Percentiles rank a stretch among this genome's conserved stretches.
Conservation (phyloP, 1,140 invertebrate species). For the Diprion similis region DNA sequence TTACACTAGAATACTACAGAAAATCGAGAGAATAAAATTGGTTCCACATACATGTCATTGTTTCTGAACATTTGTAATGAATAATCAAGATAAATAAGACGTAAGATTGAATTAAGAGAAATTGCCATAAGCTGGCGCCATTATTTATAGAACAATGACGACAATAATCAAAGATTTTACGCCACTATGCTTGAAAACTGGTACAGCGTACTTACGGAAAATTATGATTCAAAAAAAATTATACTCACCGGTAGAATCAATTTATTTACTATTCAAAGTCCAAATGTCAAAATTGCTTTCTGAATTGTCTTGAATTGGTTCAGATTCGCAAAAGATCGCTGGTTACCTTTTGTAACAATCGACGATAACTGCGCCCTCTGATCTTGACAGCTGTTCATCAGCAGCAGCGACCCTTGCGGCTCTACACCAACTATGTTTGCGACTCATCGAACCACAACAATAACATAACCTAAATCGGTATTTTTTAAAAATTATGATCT, state of each 20-base stretch:
- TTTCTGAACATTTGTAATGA: background rate
- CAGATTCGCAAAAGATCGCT: constrained; percentile 10
- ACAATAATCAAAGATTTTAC: constrained; percentile 4
- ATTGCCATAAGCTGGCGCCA: constrained; percentile 10
- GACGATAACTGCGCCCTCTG: constrained; percentile 1
- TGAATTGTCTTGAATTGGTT: too few species aligned
- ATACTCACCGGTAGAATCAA: too few species aligned
- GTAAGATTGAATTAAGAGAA: constrained; percentile 1
- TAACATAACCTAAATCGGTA: background rate
- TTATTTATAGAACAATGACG: constrained; percentile 16
- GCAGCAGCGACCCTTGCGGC: too few species aligned
- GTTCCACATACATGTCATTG: background rate
- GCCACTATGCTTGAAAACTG: too few species aligned
- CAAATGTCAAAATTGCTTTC: too few species aligned
- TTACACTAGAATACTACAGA: background rate
- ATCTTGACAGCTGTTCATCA: background rate
- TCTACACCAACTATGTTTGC: too few species aligned
- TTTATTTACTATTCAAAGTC: too few species aligned
- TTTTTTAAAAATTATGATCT: too few species aligned
- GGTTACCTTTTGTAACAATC: constrained; percentile 5
- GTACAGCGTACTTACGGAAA: background rate
- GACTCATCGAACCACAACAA: background rate
- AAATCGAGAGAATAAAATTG: background rate
- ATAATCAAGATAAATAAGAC: background rate
- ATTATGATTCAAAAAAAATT: background rate